Percentiles rank a stretch among this genome's conserved stretches.
phyloP scores from a whole-genome alignment of 2,797 vertebrate species.

The Botia almorhae region DNA sequence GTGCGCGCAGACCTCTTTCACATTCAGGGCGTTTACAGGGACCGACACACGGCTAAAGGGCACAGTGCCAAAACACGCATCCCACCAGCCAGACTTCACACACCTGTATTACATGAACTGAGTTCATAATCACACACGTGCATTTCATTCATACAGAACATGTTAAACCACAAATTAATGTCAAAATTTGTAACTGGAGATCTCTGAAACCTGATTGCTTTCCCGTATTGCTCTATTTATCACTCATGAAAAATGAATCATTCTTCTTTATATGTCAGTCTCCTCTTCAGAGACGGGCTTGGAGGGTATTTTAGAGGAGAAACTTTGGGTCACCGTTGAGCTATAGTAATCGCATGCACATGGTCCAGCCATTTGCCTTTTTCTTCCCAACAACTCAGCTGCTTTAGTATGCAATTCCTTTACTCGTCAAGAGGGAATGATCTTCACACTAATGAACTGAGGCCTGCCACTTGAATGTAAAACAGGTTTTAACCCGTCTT shows the following conservation, averaged over 20 bases:
- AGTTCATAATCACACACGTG: slow-evolving; percentile 44
- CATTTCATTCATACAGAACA: background rate
- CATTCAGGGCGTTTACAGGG: slow-evolving; percentile 82
- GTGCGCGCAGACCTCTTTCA: slow-evolving; percentile 78
- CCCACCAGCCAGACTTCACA: slow-evolving; percentile 60
- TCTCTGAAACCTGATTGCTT: background rate
- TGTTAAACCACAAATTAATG: background rate
- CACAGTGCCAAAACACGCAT: slow-evolving; percentile 73
- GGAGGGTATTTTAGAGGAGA: slow-evolving; percentile 45
- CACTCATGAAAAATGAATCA: background rate
- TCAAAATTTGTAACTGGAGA: background rate
- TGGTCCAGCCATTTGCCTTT: slow-evolving; percentile 65
- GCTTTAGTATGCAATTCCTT: slow-evolving; percentile 87
- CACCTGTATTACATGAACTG: slow-evolving; percentile 51
- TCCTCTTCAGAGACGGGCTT: slow-evolving; percentile 63
- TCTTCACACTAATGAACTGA: slow-evolving; percentile 87
- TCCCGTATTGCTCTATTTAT: background rate
- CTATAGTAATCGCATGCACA: slow-evolving; percentile 33
- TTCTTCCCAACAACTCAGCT: slow-evolving; percentile 84
- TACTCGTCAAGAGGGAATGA: slow-evolving; percentile 86
- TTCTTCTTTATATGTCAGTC: slow-evolving; percentile 60
- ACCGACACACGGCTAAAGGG: slow-evolving; percentile 82
- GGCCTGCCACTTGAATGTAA: slow-evolving; percentile 87
- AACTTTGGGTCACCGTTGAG: slow-evolving; percentile 34
- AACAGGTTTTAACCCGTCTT: slow-evolving; percentile 88